A percentile compares a stretch with the other conserved stretches of the same genome.
phyloP scores from a whole-genome alignment of 2,113 vertebrate species.

The Pygoscelis antarcticus region DNA sequence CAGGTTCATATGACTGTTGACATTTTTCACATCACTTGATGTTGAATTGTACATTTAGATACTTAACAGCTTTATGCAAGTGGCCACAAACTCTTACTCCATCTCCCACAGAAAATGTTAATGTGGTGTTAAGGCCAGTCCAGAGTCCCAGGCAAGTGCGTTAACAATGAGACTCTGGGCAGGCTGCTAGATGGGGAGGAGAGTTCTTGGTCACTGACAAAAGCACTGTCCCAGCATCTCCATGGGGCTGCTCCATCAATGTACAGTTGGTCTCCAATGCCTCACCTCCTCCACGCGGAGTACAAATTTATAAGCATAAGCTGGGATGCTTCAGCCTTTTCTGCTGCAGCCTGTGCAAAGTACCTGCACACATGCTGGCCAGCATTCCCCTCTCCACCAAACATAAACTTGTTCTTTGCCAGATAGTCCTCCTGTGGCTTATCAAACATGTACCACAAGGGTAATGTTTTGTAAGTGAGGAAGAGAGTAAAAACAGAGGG shows the following conservation, averaged over 20 bases:
- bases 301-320: accelerated
- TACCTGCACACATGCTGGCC: neutral
- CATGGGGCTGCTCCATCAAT: neutral
- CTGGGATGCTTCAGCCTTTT: neutral
- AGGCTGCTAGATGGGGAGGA: neutral
- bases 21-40: neutral
- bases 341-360: neutral
- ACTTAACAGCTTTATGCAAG: neutral
- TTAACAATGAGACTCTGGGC: neutral
- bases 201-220: neutral
- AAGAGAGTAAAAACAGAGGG: neutral
- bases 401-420: neutral
- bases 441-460: neutral
- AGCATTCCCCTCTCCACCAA: neutral
- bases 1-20: neutral
- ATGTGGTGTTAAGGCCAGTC: neutral
- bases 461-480: neutral
- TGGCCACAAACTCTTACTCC: accelerated
- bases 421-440: neutral
- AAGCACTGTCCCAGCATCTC: neutral
- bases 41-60: neutral
- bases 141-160: neutral
- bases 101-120: neutral
- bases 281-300: neutral
- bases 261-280: neutral